Evolutionary conservation across 2,113 vertebrate species (phyloP).

Genomic region (Notarius quadriscutis): DNA sequence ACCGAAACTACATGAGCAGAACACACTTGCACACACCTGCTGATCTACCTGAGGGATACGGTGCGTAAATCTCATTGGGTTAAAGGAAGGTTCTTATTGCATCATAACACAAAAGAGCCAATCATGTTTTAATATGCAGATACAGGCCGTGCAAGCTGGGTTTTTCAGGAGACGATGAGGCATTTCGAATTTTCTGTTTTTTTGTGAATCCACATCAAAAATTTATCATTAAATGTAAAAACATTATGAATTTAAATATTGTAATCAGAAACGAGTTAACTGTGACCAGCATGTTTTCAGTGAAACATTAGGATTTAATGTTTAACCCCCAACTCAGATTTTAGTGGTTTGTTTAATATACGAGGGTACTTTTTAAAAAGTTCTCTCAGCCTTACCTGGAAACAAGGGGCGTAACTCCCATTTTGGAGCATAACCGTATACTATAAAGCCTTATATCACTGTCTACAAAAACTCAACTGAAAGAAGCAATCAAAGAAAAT

Average conservation of each 20-base stretch:
- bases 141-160: not conserved
- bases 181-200: not conserved
- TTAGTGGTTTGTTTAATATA: too few relatives aligned
- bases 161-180: not conserved
- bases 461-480: too few relatives aligned
- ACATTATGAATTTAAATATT: not conserved
- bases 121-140: not conserved
- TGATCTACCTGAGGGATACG: slow-evolving; percentile 93
- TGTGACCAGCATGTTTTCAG: not conserved
- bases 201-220: not conserved
- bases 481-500: too few relatives aligned
- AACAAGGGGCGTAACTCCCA: too few relatives aligned
- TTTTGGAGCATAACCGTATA: too few relatives aligned
- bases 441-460: too few relatives aligned
- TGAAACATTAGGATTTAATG: not conserved
- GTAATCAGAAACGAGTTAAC: not conserved
- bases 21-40: slow-evolving; percentile 96
- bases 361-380: too few relatives aligned
- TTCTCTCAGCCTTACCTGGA: too few relatives aligned
- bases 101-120: not conserved
- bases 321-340: not conserved
- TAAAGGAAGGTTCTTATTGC: not conserved
- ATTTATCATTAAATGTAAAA: not conserved
- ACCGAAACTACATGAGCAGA: slow-evolving; percentile 99
- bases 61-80: not conserved